Evolutionary conservation across 2,113 vertebrate genomes (phyloP).

Genomic region (Macheiramphus alcinus): DNA sequence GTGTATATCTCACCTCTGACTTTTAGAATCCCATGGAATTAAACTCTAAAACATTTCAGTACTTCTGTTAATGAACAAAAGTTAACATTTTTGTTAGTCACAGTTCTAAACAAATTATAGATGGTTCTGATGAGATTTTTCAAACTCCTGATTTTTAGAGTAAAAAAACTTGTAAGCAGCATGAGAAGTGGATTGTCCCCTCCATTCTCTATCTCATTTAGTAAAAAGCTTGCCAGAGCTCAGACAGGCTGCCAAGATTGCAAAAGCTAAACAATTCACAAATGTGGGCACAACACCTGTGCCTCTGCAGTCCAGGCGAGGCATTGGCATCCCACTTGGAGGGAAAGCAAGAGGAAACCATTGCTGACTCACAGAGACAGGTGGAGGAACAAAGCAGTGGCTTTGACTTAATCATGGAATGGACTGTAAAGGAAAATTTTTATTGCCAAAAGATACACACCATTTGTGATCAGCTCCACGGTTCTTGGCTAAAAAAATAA

Average conservation of each 20-base stretch:
- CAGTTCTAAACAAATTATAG: background rate
- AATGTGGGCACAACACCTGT: background rate
- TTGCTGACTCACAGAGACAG: slow-evolving; percentile 49
- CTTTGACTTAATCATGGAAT: background rate
- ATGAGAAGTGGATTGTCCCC: background rate
- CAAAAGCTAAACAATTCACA: background rate
- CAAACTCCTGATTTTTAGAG: background rate
- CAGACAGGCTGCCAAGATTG: background rate
- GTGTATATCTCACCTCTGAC: background rate
- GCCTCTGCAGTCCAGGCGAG: background rate
- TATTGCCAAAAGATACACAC: background rate
- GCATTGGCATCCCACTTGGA: background rate
- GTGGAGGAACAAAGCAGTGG: slow-evolving; percentile 31
- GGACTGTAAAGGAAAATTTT: background rate
- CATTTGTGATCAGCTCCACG: background rate
- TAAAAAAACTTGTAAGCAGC: background rate
- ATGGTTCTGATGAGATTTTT: background rate
- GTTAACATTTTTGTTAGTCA: background rate
- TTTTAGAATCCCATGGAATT: background rate
- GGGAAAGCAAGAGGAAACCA: background rate
- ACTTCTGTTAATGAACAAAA: background rate
- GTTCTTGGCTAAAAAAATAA: background rate
- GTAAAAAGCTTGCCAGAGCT: background rate
- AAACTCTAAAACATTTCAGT: background rate
- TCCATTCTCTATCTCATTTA: background rate